Evolutionary conservation across 2,888 invertebrate genomes (phyloP).

Genomic region (Cartodere bifasciata): DNA sequence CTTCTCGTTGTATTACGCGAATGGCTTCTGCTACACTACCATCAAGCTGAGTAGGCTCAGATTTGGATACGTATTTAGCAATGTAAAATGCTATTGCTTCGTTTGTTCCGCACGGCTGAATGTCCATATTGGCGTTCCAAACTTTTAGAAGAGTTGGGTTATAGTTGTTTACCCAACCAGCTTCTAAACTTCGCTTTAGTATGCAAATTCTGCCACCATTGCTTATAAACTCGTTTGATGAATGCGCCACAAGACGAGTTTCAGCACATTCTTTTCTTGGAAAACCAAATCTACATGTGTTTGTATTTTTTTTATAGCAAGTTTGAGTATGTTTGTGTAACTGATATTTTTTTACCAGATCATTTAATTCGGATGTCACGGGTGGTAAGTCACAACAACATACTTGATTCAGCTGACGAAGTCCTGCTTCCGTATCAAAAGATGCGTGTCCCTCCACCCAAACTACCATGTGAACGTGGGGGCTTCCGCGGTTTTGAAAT

Average conservation of each 20-base stretch:
- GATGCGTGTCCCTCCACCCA: slow-evolving; percentile 1
- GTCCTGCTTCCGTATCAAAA: not conserved
- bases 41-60: slow-evolving; percentile 12
- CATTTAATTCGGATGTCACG: not conserved
- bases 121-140: slow-evolving; percentile 9
- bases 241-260: not conserved
- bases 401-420: not conserved
- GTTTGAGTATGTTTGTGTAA: not conserved
- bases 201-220: slow-evolving; percentile 9
- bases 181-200: slow-evolving; percentile 11
- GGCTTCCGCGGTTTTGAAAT: slow-evolving; percentile 6
- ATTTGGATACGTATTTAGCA: slow-evolving; percentile 13
- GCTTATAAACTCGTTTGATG: not conserved
- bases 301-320: not conserved
- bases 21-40: slow-evolving; percentile 16
- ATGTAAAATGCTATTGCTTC: slow-evolving; percentile 15
- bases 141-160: slow-evolving; percentile 6
- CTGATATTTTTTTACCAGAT: not conserved
- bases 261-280: not conserved
- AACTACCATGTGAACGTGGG: slow-evolving; percentile 6
- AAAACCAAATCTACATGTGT: not conserved
- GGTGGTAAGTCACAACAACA: slow-evolving; percentile 1
- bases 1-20: slow-evolving; percentile 15
- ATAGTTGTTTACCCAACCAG: slow-evolving; percentile 18
- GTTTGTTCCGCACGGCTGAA: slow-evolving; percentile 20